Evolutionary conservation across 2,113 vertebrate species (phyloP), one percentile per base, ranked within the genome.

Genomic region (Nothobranchius furzeri): DNA sequence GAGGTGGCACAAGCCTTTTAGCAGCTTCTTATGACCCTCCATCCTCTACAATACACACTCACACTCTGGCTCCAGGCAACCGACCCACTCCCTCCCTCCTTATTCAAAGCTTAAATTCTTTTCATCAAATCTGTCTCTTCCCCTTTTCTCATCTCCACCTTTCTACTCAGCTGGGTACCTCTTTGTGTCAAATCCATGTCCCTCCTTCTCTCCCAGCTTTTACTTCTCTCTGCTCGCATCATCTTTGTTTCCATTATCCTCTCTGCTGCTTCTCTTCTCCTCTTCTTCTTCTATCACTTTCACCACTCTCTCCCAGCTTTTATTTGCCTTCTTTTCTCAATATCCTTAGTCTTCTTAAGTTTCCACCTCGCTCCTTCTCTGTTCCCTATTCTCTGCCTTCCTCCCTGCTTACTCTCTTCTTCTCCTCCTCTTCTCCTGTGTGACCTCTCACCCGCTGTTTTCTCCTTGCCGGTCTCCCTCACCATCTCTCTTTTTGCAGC

Each of bases 1-100:
- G 76, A 88, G 85, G 86, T 90, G 88, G 84, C 84, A 89, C 81
- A 87, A 90, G 81, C 88, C 81, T 90, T 86, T 90, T 90, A 87
- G 90, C 86, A 79, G 73, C 84, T 86, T 81, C 87, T 90, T 86
- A 91, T 85, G 84, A 87, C 78, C 79, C 85, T 88, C 77, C 55
- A 64, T 77, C 72, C 69, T 43, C 66, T 48, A 75, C 77, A 88
- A 85, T 80, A 79, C 84, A 78, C 78, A 73, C 75, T 80, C 80
- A 75, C 73, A 79, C 73, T 64, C 81, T 64, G 64, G 58, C 78
- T 79, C 73, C 73, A 60, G 64, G 83, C 75, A 79, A 86, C 78
- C 25, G 48, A 48, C 66, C 55, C 60, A 9, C 70, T 76, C 65
- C 67, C 75, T 76, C 84, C 76, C 68, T 77, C 63, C 81, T 78